Evolutionary conservation across 2,797 vertebrate genomes (phyloP).

Genomic region (Lophotriccus pileatus): DNA sequence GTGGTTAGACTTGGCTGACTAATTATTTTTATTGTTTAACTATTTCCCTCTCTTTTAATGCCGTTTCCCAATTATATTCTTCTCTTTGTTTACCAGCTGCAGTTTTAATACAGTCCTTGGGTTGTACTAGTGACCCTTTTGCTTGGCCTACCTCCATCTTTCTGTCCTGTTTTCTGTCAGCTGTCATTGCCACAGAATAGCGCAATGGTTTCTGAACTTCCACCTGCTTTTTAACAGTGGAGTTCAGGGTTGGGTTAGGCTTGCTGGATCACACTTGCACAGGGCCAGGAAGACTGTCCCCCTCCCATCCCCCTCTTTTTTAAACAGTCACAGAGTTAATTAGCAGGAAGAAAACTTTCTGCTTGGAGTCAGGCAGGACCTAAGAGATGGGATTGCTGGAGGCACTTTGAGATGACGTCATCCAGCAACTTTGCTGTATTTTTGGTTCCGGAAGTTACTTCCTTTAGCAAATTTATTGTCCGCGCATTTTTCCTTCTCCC

Average conservation of each 20-base stretch:
- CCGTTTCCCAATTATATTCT: neutral
- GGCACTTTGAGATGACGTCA: neutral
- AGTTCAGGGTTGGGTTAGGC: neutral
- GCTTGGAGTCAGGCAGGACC: neutral
- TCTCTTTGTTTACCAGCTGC: constrained; percentile 16
- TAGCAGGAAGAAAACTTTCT: neutral
- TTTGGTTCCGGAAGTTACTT: neutral
- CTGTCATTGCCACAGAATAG: constrained; percentile 1
- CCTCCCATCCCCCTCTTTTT: neutral
- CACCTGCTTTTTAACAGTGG: neutral
- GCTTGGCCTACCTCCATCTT: constrained; percentile 22
- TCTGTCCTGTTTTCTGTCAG: constrained; percentile 47
- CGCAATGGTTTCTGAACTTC: neutral
- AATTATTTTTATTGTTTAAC: constrained; percentile 9
- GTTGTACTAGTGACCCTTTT: constrained; percentile 3
- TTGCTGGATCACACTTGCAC: neutral
- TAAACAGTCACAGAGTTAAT: neutral
- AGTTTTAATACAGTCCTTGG: neutral
- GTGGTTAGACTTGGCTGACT: neutral
- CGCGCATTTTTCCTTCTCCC: neutral
- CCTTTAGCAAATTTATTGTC: neutral
- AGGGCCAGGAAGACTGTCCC: neutral
- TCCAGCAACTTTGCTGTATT: neutral
- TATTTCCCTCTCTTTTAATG: constrained; percentile 7
- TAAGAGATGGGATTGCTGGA: neutral